Evolutionary conservation across 92 coral and sea anemone genomes (phyloP).

Genomic region (Desmophyllum pertusum): DNA sequence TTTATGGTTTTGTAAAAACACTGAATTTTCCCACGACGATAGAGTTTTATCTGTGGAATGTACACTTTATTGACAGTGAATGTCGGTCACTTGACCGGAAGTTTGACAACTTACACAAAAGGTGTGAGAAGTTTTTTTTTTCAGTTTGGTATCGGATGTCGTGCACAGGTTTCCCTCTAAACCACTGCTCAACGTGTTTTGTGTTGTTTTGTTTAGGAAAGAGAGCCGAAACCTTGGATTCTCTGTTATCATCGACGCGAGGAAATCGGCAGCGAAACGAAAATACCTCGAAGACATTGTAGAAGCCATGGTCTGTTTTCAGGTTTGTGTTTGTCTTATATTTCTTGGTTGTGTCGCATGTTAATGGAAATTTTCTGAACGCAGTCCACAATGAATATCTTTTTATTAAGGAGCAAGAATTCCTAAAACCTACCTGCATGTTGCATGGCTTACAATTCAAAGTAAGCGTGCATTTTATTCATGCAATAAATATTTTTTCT

Average conservation of each 20-base stretch:
- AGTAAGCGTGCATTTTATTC: background rate
- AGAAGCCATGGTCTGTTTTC: conserved; percentile 94
- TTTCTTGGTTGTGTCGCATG: background rate
- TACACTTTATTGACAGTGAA: conserved; percentile 25
- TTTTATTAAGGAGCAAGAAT: background rate
- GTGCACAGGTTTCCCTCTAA: conserved; percentile 9
- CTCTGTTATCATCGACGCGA: conserved; percentile 83
- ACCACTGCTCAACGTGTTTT: conserved; percentile 15
- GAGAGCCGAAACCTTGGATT: conserved; percentile 82
- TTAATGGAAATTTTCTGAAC: background rate
- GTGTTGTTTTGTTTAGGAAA: conserved; percentile 68
- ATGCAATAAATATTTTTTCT: background rate
- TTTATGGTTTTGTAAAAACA: background rate
- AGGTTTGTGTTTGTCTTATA: conserved; percentile 59
- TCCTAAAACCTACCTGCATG: too few species aligned
- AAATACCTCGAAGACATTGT: conserved; percentile 78
- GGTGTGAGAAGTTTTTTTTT: conserved; percentile 35
- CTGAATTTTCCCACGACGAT: conserved; percentile 44
- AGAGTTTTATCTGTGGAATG: conserved; percentile 17
- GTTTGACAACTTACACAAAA: conserved; percentile 30
- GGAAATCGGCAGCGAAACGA: conserved; percentile 82
- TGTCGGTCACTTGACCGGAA: conserved; percentile 48
- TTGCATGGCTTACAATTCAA: too few species aligned
- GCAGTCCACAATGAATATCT: background rate
- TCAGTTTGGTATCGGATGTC: conserved; percentile 62